Conservation (phyloP, 2,888 invertebrate genomes). For the Dryocosmus kuriphilus region DNA sequence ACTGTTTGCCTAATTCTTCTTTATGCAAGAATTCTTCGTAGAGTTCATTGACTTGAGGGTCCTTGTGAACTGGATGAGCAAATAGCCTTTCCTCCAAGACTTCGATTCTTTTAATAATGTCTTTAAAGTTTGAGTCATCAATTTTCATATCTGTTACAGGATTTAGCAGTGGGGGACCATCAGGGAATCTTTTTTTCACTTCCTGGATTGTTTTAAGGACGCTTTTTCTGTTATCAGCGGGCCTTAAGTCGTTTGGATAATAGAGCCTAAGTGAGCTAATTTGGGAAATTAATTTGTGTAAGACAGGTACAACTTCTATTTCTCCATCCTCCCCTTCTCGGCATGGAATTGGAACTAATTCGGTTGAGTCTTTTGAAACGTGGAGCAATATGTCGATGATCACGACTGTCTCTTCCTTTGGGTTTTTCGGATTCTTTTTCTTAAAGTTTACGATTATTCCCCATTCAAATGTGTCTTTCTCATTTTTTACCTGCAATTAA, state of each 20-base stretch:
- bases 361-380: slow-evolving; percentile 84
- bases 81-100: slow-evolving; percentile 89
- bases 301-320: slow-evolving; percentile 93
- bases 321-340: slow-evolving; percentile 86
- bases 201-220: slow-evolving; percentile 92
- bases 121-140: slow-evolving; percentile 88
- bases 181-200: slow-evolving; percentile 93
- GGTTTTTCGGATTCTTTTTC: slow-evolving; percentile 81
- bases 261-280: slow-evolving; percentile 94
- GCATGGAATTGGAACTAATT: slow-evolving; percentile 85
- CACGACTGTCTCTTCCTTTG: slow-evolving; percentile 81
- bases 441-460: slow-evolving; percentile 96
- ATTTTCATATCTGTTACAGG: slow-evolving; percentile 98
- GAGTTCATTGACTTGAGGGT: slow-evolving; percentile 84
- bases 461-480: slow-evolving; percentile 95
- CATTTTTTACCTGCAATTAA: slow-evolving; percentile 85
- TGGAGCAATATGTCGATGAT: slow-evolving; percentile 91
- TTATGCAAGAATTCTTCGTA: slow-evolving; percentile 89
- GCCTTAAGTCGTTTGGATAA: slow-evolving; percentile 93
- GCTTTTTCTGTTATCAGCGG: slow-evolving; percentile 89
- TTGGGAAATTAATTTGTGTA: slow-evolving; percentile 89
- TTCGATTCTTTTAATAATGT: slow-evolving; percentile 90
- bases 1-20: slow-evolving; percentile 82
- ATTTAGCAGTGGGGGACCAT: slow-evolving; percentile 93
- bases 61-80: slow-evolving; percentile 89